Percentiles rank a stretch among this genome's conserved stretches.
Conservation (phyloP, 37 sponge, comb jelly and placozoan genomes). For the Geodia barretti region DNA sequence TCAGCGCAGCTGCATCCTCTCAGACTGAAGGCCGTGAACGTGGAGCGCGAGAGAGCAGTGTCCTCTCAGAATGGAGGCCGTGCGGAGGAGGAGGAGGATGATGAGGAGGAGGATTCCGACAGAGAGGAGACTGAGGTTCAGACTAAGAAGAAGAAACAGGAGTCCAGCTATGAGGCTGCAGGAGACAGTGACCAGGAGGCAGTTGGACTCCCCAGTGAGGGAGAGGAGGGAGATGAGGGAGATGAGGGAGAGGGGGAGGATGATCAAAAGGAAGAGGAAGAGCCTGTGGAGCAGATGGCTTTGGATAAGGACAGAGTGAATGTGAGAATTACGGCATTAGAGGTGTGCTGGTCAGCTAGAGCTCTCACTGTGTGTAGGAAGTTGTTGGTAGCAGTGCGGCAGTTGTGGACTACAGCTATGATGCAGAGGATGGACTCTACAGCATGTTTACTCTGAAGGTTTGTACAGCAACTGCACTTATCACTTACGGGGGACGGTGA, state of each 20-base stretch:
- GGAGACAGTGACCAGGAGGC: neutral
- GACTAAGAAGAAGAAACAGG: constrained; percentile 37
- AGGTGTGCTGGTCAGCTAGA: neutral
- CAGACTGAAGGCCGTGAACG: neutral
- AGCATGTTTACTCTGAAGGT: constrained; percentile 74
- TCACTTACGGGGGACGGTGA: too few relatives aligned
- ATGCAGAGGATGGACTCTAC: constrained; percentile 67
- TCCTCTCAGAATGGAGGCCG: neutral
- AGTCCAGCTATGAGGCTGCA: constrained; percentile 28
- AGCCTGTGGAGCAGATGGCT: neutral
- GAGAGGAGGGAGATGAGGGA: constrained; percentile 10
- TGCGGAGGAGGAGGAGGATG: constrained; percentile 57
- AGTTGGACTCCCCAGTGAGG: constrained; percentile 14
- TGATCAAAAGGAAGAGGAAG: neutral
- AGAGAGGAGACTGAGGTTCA: constrained; percentile 40
- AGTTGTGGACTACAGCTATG: constrained; percentile 70
- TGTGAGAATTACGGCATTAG: too few relatives aligned
- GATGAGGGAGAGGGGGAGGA: neutral
- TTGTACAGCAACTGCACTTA: too few relatives aligned
- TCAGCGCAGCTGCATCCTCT: neutral
- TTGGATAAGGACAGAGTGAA: constrained; percentile 10
- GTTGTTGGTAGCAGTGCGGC: constrained; percentile 34
- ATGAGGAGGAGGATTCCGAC: constrained; percentile 46
- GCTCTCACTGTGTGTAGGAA: constrained; percentile 23
- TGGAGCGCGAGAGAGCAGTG: neutral